These are phyloP conservation scores for Oncorhynchus keta DNA, from an alignment of 2,113 vertebrate species.

Conservation along the genomic window DNA sequence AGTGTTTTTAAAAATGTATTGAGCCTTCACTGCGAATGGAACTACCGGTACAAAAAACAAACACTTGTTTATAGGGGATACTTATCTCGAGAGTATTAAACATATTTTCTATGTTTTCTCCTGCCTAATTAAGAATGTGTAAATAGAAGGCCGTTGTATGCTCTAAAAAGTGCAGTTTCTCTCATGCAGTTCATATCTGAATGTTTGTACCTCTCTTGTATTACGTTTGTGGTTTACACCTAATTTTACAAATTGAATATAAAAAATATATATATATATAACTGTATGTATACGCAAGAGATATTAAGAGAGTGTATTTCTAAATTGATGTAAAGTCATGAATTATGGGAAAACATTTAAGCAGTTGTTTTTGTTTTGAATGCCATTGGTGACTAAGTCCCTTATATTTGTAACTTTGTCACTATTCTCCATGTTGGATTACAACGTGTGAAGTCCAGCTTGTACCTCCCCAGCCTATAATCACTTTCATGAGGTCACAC, in stretches of 20 bases:
- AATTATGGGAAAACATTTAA: not conserved
- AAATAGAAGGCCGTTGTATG: constrained; percentile 37
- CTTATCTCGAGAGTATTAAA: not conserved
- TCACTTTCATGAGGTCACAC: constrained; percentile 1
- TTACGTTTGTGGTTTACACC: constrained; percentile 47
- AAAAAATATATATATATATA: constrained; percentile 27
- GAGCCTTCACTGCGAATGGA: not conserved
- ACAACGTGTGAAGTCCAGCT: not conserved
- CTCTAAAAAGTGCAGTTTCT: constrained; percentile 39
- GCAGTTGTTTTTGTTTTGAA: constrained; percentile 14
- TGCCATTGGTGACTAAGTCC: constrained; percentile 1
- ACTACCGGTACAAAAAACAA: not conserved
- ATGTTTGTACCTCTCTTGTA: constrained; percentile 62
- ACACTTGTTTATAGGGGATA: not conserved
- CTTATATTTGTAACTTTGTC: constrained; percentile 15
- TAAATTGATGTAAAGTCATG: constrained; percentile 19
- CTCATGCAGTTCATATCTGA: constrained; percentile 54
- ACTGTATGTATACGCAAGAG: constrained; percentile 46
- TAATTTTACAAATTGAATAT: constrained; percentile 42
- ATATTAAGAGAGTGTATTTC: constrained; percentile 12
- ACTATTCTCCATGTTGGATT: constrained; percentile 14
- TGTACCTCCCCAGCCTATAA: constrained; percentile 28
- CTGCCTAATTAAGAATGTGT: constrained; percentile 19
- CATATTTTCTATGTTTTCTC: constrained; percentile 6
- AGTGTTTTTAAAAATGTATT: not conserved